These are phyloP conservation scores for Chamaetylas fuelleborni DNA, from an alignment of 2,113 vertebrate species.

Conservation along the genomic window DNA sequence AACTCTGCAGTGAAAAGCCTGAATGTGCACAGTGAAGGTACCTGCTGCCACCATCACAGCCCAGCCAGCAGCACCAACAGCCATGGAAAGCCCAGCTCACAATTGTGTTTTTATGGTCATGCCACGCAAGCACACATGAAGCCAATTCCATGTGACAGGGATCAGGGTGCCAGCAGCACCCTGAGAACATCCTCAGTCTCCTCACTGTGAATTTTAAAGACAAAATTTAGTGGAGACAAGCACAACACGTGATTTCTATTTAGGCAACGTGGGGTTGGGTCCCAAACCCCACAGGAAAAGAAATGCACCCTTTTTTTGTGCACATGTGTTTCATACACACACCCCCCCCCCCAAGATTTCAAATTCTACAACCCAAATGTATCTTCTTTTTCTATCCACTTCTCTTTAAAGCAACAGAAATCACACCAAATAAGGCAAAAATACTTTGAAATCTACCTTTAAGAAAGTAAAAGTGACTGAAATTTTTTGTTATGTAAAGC, in stretches of 20 bases:
- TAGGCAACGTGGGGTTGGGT: accelerated
- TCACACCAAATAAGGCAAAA: not conserved
- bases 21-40: not conserved
- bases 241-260: accelerated
- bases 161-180: not conserved
- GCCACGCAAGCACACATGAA: not conserved
- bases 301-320: not conserved
- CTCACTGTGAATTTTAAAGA: not conserved
- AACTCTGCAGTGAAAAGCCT: not conserved
- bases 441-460: not conserved
- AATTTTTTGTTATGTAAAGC: not conserved
- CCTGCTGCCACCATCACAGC: not conserved
- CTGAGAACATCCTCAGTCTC: accelerated
- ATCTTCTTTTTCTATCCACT: not conserved
- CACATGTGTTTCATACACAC: not conserved
- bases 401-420: not conserved
- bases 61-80: not conserved
- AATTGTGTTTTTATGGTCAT: accelerated
- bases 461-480: not conserved
- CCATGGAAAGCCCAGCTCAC: no score
- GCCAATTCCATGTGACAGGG: accelerated
- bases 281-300: not conserved
- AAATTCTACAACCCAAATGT: not conserved
- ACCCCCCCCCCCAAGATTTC: not conserved
- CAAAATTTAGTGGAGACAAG: not conserved